A percentile compares a stretch with the other conserved stretches of the same genome.
phyloP scores from a whole-genome alignment of 2,797 vertebrate species.

The Eospalax fontanierii region DNA sequence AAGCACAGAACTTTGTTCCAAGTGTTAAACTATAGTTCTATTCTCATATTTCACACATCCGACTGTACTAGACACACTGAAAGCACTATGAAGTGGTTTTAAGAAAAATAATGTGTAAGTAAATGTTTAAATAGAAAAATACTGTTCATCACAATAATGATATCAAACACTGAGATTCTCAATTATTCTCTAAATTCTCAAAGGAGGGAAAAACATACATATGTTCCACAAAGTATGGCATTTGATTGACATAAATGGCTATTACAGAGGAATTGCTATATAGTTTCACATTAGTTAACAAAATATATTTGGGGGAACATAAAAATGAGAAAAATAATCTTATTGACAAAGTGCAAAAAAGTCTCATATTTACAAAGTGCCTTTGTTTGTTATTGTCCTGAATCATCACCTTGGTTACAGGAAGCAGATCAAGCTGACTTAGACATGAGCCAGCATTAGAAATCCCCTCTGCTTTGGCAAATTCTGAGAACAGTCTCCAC shows the following conservation, averaged over 20 bases:
- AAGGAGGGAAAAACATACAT: background rate
- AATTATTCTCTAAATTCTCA: constrained; percentile 31
- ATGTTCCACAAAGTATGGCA: background rate
- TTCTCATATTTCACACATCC: background rate
- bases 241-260: background rate
- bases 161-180: background rate
- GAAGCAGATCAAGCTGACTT: constrained; percentile 59
- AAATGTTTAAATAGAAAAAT: constrained; percentile 26
- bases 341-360: constrained; percentile 14
- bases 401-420: constrained; percentile 48
- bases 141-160: background rate
- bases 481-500: background rate
- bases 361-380: constrained; percentile 52
- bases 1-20: background rate
- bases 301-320: constrained; percentile 4
- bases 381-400: background rate
- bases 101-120: constrained; percentile 13
- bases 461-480: background rate
- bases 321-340: constrained; percentile 14
- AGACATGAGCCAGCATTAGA: background rate
- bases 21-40: background rate
- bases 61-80: background rate
- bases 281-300: constrained; percentile 51
- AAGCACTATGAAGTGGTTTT: constrained; percentile 6
- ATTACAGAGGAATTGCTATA: constrained; percentile 39